Conservation (phyloP, 1,140 invertebrate genomes). For the Temnothorax longispinosus region DNA sequence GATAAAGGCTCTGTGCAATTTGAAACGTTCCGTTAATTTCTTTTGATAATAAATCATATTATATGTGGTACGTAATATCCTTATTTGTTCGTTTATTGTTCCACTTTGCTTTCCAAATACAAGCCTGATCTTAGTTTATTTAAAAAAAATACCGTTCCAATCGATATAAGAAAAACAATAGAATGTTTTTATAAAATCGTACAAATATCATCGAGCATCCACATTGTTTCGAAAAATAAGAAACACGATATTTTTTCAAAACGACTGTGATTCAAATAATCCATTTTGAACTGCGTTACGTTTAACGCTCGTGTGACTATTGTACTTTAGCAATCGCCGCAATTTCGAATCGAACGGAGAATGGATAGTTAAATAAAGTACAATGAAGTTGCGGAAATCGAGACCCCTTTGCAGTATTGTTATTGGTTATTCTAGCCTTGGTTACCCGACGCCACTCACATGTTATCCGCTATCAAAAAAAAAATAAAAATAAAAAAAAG, state of each 20-base stretch:
- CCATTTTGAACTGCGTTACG: neutral
- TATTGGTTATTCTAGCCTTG: conserved; percentile 36
- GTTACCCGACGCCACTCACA: conserved; percentile 54
- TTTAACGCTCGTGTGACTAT: conserved; percentile 12
- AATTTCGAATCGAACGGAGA: conserved; percentile 21
- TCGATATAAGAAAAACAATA: conserved; percentile 5
- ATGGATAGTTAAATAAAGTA: conserved; percentile 51
- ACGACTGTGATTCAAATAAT: conserved; percentile 1
- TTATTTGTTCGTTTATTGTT: too few relatives aligned
- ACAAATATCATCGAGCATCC: neutral
- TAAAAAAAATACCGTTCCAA: too few relatives aligned
- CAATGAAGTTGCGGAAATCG: conserved; percentile 50
- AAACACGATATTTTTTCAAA: conserved; percentile 1
- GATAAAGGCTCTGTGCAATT: too few relatives aligned
- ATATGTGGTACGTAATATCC: too few relatives aligned
- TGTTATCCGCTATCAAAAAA: conserved; percentile 31
- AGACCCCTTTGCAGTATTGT: conserved; percentile 43
- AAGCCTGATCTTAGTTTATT: too few relatives aligned
- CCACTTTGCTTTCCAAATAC: too few relatives aligned
- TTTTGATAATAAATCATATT: too few relatives aligned
- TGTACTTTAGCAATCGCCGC: neutral
- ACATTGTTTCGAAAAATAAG: neutral
- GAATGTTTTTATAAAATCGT: neutral
- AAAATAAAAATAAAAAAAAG: neutral
- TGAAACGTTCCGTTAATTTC: too few relatives aligned